These are phyloP conservation scores for Ivindomyrus marchei DNA, from an alignment of 2,113 vertebrate genomes.

Conservation along the genomic window DNA sequence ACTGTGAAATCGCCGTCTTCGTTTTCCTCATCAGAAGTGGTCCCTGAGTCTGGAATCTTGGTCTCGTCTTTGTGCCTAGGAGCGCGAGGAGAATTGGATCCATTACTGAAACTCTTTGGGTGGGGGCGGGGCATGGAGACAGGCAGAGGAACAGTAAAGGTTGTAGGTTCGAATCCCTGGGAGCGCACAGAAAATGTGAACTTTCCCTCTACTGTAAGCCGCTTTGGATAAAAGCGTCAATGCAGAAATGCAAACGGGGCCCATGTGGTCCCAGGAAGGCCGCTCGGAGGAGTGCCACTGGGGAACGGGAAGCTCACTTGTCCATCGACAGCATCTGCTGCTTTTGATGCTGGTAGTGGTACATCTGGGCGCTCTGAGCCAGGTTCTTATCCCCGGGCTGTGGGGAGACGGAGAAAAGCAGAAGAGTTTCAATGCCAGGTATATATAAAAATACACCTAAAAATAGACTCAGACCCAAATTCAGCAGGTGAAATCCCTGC, in stretches of 20 bases:
- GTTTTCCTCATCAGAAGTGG: slow-evolving; percentile 83
- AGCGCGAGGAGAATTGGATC: not conserved
- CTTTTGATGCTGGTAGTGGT: slow-evolving; percentile 92
- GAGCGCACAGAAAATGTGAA: not conserved
- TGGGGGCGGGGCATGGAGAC: not conserved
- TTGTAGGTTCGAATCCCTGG: not conserved
- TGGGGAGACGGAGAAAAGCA: slow-evolving; percentile 31
- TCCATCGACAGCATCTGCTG: slow-evolving; percentile 90
- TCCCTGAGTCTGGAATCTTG: slow-evolving; percentile 66
- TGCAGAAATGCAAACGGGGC: not conserved
- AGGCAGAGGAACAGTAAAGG: not conserved
- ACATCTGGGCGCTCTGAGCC: slow-evolving; percentile 89
- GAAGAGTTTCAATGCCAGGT: not conserved
- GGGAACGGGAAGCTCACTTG: slow-evolving; percentile 64
- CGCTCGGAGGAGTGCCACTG: too few species aligned
- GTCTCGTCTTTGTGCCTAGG: slow-evolving; percentile 75
- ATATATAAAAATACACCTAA: not conserved
- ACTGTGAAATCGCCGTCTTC: slow-evolving; percentile 93
- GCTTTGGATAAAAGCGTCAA: not conserved
- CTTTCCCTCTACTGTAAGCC: not conserved
- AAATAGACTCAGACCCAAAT: not conserved
- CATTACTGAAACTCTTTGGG: too few species aligned
- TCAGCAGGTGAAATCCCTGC: not conserved
- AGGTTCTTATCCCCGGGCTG: slow-evolving; percentile 83
- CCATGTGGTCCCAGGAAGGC: not conserved